phyloP scores from a whole-genome alignment of 2,888 invertebrate genomes.

The Coenonympha glycerion region DNA sequence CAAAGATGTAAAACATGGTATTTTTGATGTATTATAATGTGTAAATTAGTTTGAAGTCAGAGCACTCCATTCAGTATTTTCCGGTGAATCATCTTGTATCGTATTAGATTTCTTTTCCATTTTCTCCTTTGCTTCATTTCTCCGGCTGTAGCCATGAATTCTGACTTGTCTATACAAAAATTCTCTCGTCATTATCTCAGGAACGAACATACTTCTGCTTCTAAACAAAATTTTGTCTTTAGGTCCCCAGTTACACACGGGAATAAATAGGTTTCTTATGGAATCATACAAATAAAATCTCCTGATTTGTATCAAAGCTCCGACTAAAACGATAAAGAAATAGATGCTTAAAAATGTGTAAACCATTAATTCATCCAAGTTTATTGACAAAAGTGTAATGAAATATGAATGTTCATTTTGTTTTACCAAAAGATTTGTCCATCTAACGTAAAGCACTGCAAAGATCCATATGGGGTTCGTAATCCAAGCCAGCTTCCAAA shows the following conservation, averaged over 20 bases:
- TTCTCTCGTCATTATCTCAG: slow-evolving; percentile 70
- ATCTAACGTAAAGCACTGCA: slow-evolving; percentile 38
- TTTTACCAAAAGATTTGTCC: slow-evolving; percentile 28
- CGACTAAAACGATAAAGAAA: slow-evolving; percentile 38
- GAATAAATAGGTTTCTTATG: slow-evolving; percentile 36
- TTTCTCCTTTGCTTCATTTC: slow-evolving; percentile 7
- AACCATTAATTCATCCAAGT: slow-evolving; percentile 39
- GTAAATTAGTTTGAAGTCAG: slow-evolving; percentile 43
- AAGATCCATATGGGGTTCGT: slow-evolving; percentile 48
- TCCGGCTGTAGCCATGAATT: slow-evolving; percentile 47
- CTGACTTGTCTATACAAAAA: slow-evolving; percentile 67
- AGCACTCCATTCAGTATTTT: slow-evolving; percentile 44
- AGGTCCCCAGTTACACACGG: slow-evolving; percentile 58
- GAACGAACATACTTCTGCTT: slow-evolving; percentile 67
- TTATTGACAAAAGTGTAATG: slow-evolving; percentile 32
- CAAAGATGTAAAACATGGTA: too few relatives aligned
- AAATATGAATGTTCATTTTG: slow-evolving; percentile 37
- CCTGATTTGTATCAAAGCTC: slow-evolving; percentile 39
- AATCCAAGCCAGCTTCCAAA: slow-evolving; percentile 56
- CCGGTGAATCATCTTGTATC: slow-evolving; percentile 22
- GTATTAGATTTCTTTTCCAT: slow-evolving; percentile 14
- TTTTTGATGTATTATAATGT: background rate
- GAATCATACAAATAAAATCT: slow-evolving; percentile 31
- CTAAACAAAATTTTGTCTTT: slow-evolving; percentile 48
- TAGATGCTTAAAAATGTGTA: slow-evolving; percentile 44